phyloP scores from a whole-genome alignment of 2,888 invertebrate species.

The Oligia latruncula region DNA sequence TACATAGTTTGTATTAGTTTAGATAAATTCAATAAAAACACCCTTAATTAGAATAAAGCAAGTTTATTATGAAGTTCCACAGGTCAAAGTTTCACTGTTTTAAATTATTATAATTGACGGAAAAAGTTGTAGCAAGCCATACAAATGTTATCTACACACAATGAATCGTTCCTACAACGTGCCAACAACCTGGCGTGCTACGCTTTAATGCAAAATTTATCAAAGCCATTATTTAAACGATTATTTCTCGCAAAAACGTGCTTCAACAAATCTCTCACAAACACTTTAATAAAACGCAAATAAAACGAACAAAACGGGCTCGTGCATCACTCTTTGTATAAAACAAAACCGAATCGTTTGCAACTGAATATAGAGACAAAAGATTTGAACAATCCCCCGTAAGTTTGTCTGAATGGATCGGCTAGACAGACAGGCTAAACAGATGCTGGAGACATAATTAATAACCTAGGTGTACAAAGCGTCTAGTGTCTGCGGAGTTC shows the following conservation, averaged over 20 bases:
- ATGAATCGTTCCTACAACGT: conserved; percentile 16
- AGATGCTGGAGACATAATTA: conserved; percentile 69
- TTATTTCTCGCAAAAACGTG: conserved; percentile 35
- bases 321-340: conserved; percentile 48
- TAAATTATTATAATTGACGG: neutral
- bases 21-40: no score
- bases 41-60: neutral
- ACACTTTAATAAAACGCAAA: conserved; percentile 49
- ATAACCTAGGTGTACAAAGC: conserved; percentile 71
- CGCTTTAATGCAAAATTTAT: conserved; percentile 42
- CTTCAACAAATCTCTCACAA: conserved; percentile 40
- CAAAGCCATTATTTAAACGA: conserved; percentile 51
- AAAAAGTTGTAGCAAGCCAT: neutral
- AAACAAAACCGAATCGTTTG: conserved; percentile 48
- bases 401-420: conserved; percentile 61
- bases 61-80: neutral
- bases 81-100: neutral
- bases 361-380: conserved; percentile 58
- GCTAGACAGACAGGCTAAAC: conserved; percentile 62
- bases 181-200: conserved; percentile 30
- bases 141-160: conserved; percentile 30
- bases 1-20: no score
- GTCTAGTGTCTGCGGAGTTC: conserved; percentile 61
- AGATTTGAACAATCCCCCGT: conserved; percentile 56
- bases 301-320: conserved; percentile 30